Evolutionary conservation across 1,140 invertebrate genomes (phyloP), one percentile per base, ranked within the genome.

Genomic region (Sinonovacula constricta): DNA sequence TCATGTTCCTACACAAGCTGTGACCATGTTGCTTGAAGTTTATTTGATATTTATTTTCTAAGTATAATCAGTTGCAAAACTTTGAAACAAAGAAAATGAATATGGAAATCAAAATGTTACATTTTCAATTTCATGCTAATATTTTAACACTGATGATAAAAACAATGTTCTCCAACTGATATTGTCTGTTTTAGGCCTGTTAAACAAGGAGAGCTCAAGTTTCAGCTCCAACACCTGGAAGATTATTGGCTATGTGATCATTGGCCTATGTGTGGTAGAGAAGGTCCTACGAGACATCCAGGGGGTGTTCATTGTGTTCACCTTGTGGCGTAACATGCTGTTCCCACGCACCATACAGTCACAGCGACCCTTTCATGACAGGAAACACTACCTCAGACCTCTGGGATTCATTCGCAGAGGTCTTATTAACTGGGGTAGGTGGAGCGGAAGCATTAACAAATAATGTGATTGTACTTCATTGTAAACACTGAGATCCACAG

Each of bases 361-460:
- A 24, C 24, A 39, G 2, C 75, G 56, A 28, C 54, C 78, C 2
- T 89, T 86, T 45, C 60, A 70, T 1, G 18, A 69, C 24, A 79
- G 77, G 26, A 82, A 76, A 59, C 74, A 71, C 34, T 85, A 81
- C 51, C 70, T 90, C 15, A 76, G 81, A 26, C 62, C 79, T 7
- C 51, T 89, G 30, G 89, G 87, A 14, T 51, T 86, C 18, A n/a
- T 89, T 2, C 81, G 88, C 49, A 85, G 86, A 68, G 54, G 84
- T 15, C 14, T 89, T 59, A 75, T 90, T 2, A 86, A 85, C 28
- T 90, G 87, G 83, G 85, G 90, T 91, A 81, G 87, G 87, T 81
- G 28, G 22, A 28, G 59, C 22, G 4, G 33, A 22, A 14, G 22
- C 22, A 12, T 60, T 26, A 10, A 60, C 15, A 2, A 5, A 60